Conservation (phyloP, 2,113 vertebrate species). For the Archilochus colubris region DNA sequence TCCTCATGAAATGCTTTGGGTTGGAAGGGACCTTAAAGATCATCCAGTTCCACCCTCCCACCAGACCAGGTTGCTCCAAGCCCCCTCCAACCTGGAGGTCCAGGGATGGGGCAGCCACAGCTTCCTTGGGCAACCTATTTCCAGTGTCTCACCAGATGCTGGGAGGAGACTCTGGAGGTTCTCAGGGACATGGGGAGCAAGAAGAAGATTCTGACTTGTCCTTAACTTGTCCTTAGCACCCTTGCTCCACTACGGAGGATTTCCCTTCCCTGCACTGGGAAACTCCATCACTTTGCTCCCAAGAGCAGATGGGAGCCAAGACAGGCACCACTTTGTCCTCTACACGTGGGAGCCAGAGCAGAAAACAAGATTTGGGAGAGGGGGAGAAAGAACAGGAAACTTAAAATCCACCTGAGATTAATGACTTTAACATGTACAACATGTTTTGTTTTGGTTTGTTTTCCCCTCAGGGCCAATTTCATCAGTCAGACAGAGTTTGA, state of each 20-base stretch:
- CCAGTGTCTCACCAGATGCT: background rate
- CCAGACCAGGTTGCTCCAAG: no score
- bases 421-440: slow-evolving; percentile 48
- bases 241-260: fast-evolving
- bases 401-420: slow-evolving; percentile 57
- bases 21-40: no score
- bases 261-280: background rate
- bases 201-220: background rate
- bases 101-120: no score
- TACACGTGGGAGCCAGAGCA: background rate
- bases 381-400: slow-evolving; percentile 28
- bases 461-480: slow-evolving; percentile 39
- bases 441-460: slow-evolving; percentile 40
- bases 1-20: no score
- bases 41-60: no score
- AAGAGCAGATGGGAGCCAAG: background rate
- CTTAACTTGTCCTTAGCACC: fast-evolving
- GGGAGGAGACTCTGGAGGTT: background rate
- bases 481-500: slow-evolving; percentile 38
- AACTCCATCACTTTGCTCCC: background rate
- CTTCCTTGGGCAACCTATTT: no score
- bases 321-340: background rate
- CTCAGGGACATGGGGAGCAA: background rate
- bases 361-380: background rate
- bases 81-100: no score